phyloP scores from a whole-genome alignment of 2,888 invertebrate genomes.

The Protodeltote pygarga region DNA sequence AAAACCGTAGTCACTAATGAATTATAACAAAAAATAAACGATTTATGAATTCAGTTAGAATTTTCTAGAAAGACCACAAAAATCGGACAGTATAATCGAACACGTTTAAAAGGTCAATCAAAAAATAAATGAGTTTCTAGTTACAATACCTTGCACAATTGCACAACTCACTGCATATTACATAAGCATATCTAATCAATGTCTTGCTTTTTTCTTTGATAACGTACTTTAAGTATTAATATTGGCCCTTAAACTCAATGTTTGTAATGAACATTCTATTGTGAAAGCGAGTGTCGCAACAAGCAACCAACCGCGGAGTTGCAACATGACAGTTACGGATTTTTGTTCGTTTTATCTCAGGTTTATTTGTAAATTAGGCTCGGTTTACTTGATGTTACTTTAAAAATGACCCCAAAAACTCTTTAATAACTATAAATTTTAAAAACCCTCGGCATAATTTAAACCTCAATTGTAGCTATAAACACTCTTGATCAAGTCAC shows the following conservation, averaged over 20 bases:
- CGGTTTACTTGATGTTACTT: slow-evolving; percentile 20
- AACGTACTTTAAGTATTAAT: slow-evolving; percentile 14
- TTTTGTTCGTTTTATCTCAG: slow-evolving; percentile 18
- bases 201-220: slow-evolving; percentile 11
- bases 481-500: no score
- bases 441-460: no score
- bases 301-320: slow-evolving; percentile 32
- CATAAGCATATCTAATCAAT: slow-evolving; percentile 28
- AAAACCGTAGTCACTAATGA: no score
- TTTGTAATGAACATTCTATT: slow-evolving; percentile 19
- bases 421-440: no score
- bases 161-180: slow-evolving; percentile 21
- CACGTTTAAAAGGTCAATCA: slow-evolving; percentile 9
- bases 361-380: slow-evolving; percentile 19
- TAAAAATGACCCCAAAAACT: no score
- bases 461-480: no score
- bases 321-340: slow-evolving; percentile 23
- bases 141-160: slow-evolving; percentile 15
- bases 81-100: background rate
- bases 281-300: slow-evolving; percentile 46
- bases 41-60: no score
- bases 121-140: slow-evolving; percentile 9
- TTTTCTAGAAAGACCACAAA: no score
- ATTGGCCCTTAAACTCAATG: slow-evolving; percentile 37
- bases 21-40: no score